A percentile compares a stretch with the other conserved stretches of the same genome.
Conservation (phyloP, 1,140 invertebrate species). For the Papilio machaon region DNA sequence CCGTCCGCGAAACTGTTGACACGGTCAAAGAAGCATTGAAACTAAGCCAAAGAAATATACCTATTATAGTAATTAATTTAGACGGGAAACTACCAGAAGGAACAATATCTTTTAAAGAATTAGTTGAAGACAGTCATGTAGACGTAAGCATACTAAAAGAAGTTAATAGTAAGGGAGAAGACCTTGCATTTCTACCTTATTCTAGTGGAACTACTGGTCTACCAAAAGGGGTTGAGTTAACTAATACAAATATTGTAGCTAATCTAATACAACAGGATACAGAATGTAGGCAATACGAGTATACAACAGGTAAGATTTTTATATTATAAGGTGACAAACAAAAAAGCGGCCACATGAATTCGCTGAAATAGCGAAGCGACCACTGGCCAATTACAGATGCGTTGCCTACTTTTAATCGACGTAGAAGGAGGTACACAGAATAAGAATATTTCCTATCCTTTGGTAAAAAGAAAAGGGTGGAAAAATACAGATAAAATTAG, state of each 20-base stretch:
- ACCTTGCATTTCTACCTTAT: conserved; percentile 84
- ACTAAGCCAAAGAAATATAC: conserved; percentile 76
- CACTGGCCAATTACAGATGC: no score
- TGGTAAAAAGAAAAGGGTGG: no score
- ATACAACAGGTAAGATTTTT: conserved; percentile 59
- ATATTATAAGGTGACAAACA: no score
- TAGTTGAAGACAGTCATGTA: conserved; percentile 72
- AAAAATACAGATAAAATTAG: no score
- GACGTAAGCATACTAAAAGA: conserved; percentile 78
- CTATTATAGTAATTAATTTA: conserved; percentile 82
- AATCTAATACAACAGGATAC: conserved; percentile 82
- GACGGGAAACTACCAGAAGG: conserved; percentile 71
- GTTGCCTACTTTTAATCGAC: no score
- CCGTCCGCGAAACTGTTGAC: conserved; percentile 79
- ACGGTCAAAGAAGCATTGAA: conserved; percentile 78
- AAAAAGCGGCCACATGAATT: no score
- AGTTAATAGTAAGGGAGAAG: conserved; percentile 69
- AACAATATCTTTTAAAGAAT: conserved; percentile 83
- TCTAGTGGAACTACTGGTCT: conserved; percentile 95
- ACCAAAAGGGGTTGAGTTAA: conserved; percentile 93
- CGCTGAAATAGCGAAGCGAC: no score
- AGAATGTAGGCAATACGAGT: conserved; percentile 58
- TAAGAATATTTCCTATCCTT: no score
- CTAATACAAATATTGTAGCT: conserved; percentile 85
- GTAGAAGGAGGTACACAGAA: no score